Percentiles rank a stretch among this genome's conserved stretches.
These are phyloP conservation scores for Papilio protenor DNA, from an alignment of 2,888 invertebrate genomes.

Conservation along the genomic window DNA sequence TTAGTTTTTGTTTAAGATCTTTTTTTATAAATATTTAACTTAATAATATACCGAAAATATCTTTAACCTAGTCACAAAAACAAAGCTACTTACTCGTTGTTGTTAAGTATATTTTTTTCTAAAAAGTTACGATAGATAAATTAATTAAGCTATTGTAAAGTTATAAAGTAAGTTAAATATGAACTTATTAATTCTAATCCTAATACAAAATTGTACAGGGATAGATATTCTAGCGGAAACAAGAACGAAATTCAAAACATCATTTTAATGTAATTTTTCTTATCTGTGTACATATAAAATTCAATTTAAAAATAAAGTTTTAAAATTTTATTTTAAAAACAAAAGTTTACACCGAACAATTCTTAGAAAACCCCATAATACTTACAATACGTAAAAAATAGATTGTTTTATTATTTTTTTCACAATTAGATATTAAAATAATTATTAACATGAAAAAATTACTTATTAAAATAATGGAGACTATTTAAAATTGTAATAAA, in stretches of 20 bases:
- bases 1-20: conserved; percentile 29
- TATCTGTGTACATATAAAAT: conserved; percentile 27
- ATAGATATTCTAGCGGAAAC: conserved; percentile 41
- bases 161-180: conserved; percentile 41
- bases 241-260: conserved; percentile 8
- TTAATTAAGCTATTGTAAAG: conserved; percentile 44
- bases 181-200: conserved; percentile 43
- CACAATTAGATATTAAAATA: neutral
- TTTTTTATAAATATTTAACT: conserved; percentile 28
- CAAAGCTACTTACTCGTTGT: conserved; percentile 44
- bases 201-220: conserved; percentile 49
- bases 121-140: conserved; percentile 32
- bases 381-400: neutral
- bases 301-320: conserved; percentile 19
- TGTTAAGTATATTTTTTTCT: conserved; percentile 36
- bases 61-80: conserved; percentile 47
- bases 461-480: neutral
- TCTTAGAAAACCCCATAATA: neutral
- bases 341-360: neutral
- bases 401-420: neutral
- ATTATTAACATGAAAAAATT: neutral
- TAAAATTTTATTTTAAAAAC: neutral
- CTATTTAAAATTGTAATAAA: neutral
- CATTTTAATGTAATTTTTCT: conserved; percentile 15
- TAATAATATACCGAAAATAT: conserved; percentile 35